Evolutionary conservation across 2,888 invertebrate genomes (phyloP).

Genomic region (Sminthurides aquaticus): DNA sequence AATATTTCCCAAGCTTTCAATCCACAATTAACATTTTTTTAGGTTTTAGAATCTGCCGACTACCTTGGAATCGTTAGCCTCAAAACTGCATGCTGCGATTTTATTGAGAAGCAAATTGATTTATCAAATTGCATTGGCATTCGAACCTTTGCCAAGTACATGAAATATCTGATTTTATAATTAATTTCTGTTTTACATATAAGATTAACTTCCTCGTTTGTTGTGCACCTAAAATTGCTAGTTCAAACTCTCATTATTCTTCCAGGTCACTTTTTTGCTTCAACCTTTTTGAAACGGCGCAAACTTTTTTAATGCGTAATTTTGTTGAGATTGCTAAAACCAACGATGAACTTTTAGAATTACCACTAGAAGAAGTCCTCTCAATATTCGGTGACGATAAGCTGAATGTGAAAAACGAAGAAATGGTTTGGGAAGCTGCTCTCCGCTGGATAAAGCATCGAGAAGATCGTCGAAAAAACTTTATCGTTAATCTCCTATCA

Average conservation of each 20-base stretch:
- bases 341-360: constrained; percentile 66
- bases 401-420: constrained; percentile 75
- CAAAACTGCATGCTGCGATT: constrained; percentile 71
- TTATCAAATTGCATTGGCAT: constrained; percentile 77
- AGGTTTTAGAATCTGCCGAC: constrained; percentile 73
- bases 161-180: background rate
- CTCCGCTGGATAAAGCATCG: constrained; percentile 79
- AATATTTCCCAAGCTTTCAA: background rate
- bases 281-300: constrained; percentile 61
- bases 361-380: constrained; percentile 65
- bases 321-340: constrained; percentile 63
- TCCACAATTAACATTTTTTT: background rate
- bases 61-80: constrained; percentile 78
- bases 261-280: constrained; percentile 57
- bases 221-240: background rate
- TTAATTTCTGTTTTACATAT: too few species aligned
- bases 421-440: constrained; percentile 72
- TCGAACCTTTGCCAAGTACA: constrained; percentile 68
- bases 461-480: constrained; percentile 61
- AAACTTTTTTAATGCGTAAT: constrained; percentile 65
- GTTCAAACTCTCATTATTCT: background rate
- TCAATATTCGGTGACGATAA: constrained; percentile 71
- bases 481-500: constrained; percentile 70
- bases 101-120: constrained; percentile 60
- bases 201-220: background rate